Base-by-base conservation (phyloP, 92 coral and sea anemone genomes). In the Palythoa grandiflora region DNA sequence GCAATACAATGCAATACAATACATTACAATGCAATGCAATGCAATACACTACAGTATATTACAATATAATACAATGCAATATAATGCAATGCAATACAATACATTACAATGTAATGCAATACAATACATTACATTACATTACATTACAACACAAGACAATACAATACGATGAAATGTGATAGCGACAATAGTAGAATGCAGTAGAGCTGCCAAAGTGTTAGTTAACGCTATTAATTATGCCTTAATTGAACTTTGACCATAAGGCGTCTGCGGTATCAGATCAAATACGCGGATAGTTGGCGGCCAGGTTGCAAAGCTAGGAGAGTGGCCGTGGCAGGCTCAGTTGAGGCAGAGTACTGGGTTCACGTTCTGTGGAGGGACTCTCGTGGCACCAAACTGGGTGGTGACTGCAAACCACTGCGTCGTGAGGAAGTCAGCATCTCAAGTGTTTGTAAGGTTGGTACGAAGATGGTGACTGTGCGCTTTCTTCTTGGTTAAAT, bases 351-450 rank as follows among this genome's bases (percentile, higher is more conserved):
- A 37, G 7, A 6, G 5, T 2, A 59, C 13, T 4, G 65, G 65
- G 65, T 59, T 59, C 19, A 59, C 65, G n/a, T 59, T 77, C 68
- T 77, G 83, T 54, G 83, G 83, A 8, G 83, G 83, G 9, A 77
- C 83, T 21, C 83, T 77, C 21, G 83, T 51, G 11, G 83, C 83
- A 2, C 66, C 83, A 2, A 35, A 54, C 66, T 77, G 83, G 83
- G 83, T 77, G 61, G 57, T 77, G 68, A 77, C 65, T 55, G 83
- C 83, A 10, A 77, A 54, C 2, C 83, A 77, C 35, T 77, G 83
- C 51, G 50, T 77, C 19, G 15, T 48, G 40, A 72, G 76, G 52
- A 68, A 68, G 6, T n/a, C 83, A 21, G 83, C 68, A 13, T 7
- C 35, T 13, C 83, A 77, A 14, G 83, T 77, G 68, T 53, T 54